A percentile compares a stretch with the other conserved stretches of the same genome.
These are phyloP conservation scores for Brachionus plicatilis DNA, from an alignment of 1,140 invertebrate species.

Conservation along the genomic window DNA sequence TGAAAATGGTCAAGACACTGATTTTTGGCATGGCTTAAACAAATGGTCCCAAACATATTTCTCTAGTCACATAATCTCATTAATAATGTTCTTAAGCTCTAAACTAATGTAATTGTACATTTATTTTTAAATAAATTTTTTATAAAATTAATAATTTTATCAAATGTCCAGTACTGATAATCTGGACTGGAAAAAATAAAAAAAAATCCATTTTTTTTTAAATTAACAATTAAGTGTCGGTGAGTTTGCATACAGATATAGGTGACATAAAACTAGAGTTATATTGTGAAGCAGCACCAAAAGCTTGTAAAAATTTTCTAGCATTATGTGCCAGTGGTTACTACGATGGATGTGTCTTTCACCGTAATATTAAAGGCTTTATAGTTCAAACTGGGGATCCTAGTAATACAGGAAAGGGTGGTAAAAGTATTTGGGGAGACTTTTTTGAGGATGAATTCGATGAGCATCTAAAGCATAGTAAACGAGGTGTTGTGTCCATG, in stretches of 20 bases:
- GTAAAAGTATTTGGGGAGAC: slow-evolving; percentile 89
- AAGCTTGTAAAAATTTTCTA: slow-evolving; percentile 91
- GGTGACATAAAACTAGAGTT: slow-evolving; percentile 82
- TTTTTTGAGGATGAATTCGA: slow-evolving; percentile 90
- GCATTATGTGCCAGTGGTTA: slow-evolving; percentile 83
- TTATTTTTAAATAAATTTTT: not conserved
- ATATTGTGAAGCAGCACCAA: slow-evolving; percentile 94
- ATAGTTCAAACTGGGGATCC: slow-evolving; percentile 88
- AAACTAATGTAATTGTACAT: not conserved
- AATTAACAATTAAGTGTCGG: slow-evolving; percentile 63
- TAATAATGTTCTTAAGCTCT: not conserved
- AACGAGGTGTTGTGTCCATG: slow-evolving; percentile 80
- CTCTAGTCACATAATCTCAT: slow-evolving; percentile 17
- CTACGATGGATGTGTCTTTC: slow-evolving; percentile 84
- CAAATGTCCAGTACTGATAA: not conserved
- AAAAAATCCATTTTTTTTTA: not conserved
- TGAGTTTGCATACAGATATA: slow-evolving; percentile 94
- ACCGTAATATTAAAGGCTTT: slow-evolving; percentile 89
- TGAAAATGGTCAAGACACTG: not conserved
- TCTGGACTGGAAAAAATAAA: not conserved
- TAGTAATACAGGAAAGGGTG: slow-evolving; percentile 78
- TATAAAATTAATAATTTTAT: not conserved
- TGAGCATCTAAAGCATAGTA: slow-evolving; percentile 86
- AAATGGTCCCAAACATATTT: slow-evolving; percentile 23
- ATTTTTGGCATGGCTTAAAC: not conserved